Base-by-base conservation (phyloP, 2,888 invertebrate species). In the Norana najaformis region DNA sequence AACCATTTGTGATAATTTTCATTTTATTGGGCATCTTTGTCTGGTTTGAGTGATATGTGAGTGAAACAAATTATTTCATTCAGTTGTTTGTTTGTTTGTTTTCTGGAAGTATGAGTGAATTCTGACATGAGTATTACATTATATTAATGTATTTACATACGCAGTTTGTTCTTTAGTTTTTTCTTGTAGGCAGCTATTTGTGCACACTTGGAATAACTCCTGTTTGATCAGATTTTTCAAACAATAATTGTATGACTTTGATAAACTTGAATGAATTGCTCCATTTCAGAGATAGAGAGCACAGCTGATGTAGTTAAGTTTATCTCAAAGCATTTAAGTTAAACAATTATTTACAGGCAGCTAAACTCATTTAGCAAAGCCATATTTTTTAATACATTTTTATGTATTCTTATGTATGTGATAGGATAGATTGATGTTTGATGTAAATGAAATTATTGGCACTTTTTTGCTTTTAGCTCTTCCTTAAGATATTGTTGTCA, bases 1-100 rank as follows among this genome's bases (percentile, higher is more conserved):
- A 69, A n/a, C 69, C 69, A 69, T 69, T 69, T 69, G 69, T 69
- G 69, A 69, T 69, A 69, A 69, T 30, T 69, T 69, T 69, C n/a
- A 69, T 69, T n/a, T n/a, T n/a, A 69, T 69, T n/a, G n/a, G 69
- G 69, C 69, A 69, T 69, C 30, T 69, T 69, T n/a, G 69, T 69
- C n/a, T 69, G 69, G n/a, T 2, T 69, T 69, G 69, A n/a, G 30
- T 69, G 69, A 69, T 69, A 69, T 69, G 8, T 69, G n/a, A 69
- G 69, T n/a, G n/a, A 69, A 47, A 47, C 47, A 20, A 47, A 16
- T n/a, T 69, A 69, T 69, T 69, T 69, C 30, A 53, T 69, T 69
- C 8, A 69, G 69, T 69, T 69, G 69, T 8, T 69, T 69, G 30
- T 69, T 69, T 69, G 4, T 69, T 30, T n/a, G 2, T 69, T n/a